Percentiles rank a stretch among this genome's conserved stretches.
Evolutionary conservation across 1,140 invertebrate species (phyloP).

Genomic region (Phymastichus coffea): DNA sequence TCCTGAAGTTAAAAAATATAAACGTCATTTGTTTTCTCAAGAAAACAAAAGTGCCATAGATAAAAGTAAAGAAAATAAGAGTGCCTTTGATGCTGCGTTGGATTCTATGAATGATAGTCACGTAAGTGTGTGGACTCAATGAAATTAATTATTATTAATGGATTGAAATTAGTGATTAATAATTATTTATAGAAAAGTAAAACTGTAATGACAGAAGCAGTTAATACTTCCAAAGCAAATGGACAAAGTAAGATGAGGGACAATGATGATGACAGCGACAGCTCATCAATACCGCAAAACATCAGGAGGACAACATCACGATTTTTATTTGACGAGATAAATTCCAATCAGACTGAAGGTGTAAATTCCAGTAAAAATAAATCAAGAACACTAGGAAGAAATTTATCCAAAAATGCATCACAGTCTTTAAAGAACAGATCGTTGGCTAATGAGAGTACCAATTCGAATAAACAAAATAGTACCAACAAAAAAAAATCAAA

Average conservation of each 20-base stretch:
- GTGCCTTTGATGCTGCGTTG: conserved; percentile 11
- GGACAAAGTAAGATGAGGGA: not conserved
- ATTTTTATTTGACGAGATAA: too few species aligned
- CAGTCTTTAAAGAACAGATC: not conserved
- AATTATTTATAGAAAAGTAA: not conserved
- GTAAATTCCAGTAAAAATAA: not conserved
- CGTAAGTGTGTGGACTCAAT: not conserved
- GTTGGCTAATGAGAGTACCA: not conserved
- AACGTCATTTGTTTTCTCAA: conserved; percentile 1
- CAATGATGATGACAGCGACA: not conserved
- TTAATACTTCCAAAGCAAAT: not conserved
- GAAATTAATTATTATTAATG: not conserved
- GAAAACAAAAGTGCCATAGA: not conserved
- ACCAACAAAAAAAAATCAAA: not conserved
- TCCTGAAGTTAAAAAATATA: not conserved
- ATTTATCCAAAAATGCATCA: not conserved
- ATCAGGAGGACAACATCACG: conserved; percentile 4
- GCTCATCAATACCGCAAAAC: conserved; percentile 1
- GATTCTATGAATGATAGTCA: not conserved
- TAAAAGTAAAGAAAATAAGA: not conserved
- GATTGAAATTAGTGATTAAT: not conserved
- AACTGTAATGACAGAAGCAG: not conserved
- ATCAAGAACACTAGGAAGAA: not conserved
- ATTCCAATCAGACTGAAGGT: too few species aligned
- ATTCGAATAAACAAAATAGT: not conserved